Percentiles rank a stretch among this genome's conserved stretches.
phyloP scores from a whole-genome alignment of 2,113 vertebrate species.

The Thunnus maccoyii region DNA sequence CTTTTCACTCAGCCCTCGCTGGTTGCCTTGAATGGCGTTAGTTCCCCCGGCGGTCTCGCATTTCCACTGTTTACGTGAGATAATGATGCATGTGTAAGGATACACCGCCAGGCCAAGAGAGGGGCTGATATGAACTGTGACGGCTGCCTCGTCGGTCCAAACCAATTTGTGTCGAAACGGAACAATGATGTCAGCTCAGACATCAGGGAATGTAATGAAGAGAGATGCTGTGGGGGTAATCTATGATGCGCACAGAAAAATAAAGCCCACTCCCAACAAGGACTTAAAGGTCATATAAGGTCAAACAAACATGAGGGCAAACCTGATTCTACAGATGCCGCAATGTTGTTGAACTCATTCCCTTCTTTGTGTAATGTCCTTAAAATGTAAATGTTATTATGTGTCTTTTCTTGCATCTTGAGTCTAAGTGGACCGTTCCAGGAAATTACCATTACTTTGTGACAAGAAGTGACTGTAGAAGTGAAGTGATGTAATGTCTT shows the following conservation, averaged over 20 bases:
- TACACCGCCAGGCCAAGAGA: constrained; percentile 68
- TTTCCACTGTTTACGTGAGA: constrained; percentile 82
- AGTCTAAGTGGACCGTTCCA: constrained; percentile 32
- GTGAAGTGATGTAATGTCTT: constrained; percentile 9
- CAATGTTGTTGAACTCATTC: constrained; percentile 29
- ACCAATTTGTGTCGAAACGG: constrained; percentile 67
- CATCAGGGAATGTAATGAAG: constrained; percentile 26
- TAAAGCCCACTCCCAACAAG: constrained; percentile 14
- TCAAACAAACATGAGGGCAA: constrained; percentile 41
- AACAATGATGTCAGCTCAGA: constrained; percentile 62
- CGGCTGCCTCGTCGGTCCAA: constrained; percentile 62
- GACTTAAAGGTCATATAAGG: constrained; percentile 38
- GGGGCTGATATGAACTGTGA: constrained; percentile 60
- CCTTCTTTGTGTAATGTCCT: constrained; percentile 35
- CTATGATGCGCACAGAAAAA: constrained; percentile 25
- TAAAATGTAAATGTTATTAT: constrained; percentile 48
- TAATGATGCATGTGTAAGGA: constrained; percentile 79
- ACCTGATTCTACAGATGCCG: constrained; percentile 19
- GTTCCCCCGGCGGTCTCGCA: constrained; percentile 57
- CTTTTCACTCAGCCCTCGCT: constrained; percentile 69
- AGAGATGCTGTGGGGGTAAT: constrained; percentile 33
- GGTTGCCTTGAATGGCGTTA: constrained; percentile 63
- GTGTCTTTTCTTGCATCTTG: constrained; percentile 15
- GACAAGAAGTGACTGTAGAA: not conserved
- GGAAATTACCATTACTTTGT: constrained; percentile 23